Conservation (phyloP, 2,888 invertebrate genomes). For the Drosophila ustulata region DNA sequence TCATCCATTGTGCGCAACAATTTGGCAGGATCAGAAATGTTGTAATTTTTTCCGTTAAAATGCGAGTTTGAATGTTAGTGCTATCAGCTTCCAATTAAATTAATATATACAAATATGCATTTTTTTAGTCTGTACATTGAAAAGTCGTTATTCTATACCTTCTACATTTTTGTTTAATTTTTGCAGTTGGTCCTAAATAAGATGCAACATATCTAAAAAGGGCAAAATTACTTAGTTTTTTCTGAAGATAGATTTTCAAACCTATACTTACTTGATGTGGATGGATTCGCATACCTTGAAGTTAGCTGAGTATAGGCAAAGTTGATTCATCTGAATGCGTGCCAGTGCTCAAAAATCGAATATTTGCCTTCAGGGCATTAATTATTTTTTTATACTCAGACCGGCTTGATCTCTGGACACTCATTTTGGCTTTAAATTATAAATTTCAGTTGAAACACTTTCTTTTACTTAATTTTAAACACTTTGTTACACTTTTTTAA, state of each 20-base stretch:
- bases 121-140: constrained; percentile 13
- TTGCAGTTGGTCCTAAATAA: constrained; percentile 7
- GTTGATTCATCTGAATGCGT: constrained; percentile 3
- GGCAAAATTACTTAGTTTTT: constrained; percentile 14
- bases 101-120: constrained; percentile 23
- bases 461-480: too few relatives aligned
- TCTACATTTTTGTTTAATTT: constrained; percentile 20
- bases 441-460: too few relatives aligned
- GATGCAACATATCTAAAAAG: constrained; percentile 1
- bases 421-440: too few relatives aligned
- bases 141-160: constrained; percentile 18
- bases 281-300: constrained; percentile 17
- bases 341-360: constrained; percentile 10
- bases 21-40: constrained; percentile 11
- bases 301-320: constrained; percentile 12
- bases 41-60: background rate
- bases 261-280: constrained; percentile 18
- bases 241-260: constrained; percentile 18
- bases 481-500: too few relatives aligned
- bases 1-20: constrained; percentile 2
- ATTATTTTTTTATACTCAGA: background rate
- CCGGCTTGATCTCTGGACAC: too few relatives aligned
- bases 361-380: too few relatives aligned
- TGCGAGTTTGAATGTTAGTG: constrained; percentile 7
- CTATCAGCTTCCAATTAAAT: constrained; percentile 19